Conservation (phyloP, 2,797 vertebrate species). For the Parambassis ranga region DNA sequence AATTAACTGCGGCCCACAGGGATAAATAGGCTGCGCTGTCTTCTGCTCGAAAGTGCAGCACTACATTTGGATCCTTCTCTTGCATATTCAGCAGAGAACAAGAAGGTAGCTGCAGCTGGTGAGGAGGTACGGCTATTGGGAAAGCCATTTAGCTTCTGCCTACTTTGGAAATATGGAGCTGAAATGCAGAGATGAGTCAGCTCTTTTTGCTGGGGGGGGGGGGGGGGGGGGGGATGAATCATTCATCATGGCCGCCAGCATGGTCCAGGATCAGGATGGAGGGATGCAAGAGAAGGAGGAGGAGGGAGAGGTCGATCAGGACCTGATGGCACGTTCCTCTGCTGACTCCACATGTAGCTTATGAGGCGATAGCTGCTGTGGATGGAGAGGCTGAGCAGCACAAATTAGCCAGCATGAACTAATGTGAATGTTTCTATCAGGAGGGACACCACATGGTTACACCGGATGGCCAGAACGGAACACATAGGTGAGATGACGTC, state of each 20-base stretch:
- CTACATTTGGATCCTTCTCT: slow-evolving; percentile 15
- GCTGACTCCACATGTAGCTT: slow-evolving; percentile 61
- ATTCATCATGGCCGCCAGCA: slow-evolving; percentile 76
- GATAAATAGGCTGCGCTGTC: slow-evolving; percentile 2
- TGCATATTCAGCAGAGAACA: slow-evolving; percentile 47
- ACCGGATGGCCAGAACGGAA: no score
- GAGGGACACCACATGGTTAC: no score
- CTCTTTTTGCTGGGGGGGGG: slow-evolving; percentile 55
- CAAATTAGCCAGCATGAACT: no score
- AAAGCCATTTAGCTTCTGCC: slow-evolving; percentile 66
- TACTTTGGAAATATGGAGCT: slow-evolving; percentile 68
- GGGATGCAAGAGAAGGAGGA: slow-evolving; percentile 4
- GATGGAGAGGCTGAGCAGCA: not conserved
- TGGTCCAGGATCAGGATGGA: slow-evolving; percentile 52
- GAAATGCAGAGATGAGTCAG: slow-evolving; percentile 74
- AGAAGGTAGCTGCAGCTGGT: slow-evolving; percentile 33
- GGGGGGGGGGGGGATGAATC: slow-evolving; percentile 82
- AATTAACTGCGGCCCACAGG: slow-evolving; percentile 1
- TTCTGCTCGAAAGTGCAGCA: not conserved
- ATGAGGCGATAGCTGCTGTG: not conserved
- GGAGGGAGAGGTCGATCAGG: slow-evolving; percentile 56
- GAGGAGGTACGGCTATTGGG: slow-evolving; percentile 47
- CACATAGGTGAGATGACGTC: no score
- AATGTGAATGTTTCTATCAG: no score
- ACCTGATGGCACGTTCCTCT: slow-evolving; percentile 70